These are phyloP conservation scores for Epizoanthus ramosus DNA, from an alignment of 92 coral and sea anemone species.

Conservation along the genomic window DNA sequence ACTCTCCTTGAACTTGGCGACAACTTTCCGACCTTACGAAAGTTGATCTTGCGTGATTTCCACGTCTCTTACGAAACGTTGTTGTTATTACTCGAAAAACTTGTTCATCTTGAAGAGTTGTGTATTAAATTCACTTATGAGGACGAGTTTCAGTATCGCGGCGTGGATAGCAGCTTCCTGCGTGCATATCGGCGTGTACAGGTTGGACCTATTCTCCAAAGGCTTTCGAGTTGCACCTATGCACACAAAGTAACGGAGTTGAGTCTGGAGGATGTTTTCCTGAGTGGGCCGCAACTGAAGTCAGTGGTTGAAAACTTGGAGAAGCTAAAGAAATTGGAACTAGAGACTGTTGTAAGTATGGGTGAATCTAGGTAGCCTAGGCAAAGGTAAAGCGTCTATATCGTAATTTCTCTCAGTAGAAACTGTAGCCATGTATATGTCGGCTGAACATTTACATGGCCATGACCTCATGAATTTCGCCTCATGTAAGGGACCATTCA, in stretches of 20 bases:
- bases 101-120: conserved; percentile 50
- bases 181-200: conserved; percentile 54
- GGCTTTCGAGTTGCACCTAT: conserved; percentile 47
- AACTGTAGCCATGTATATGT: too few relatives aligned
- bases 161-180: conserved; percentile 55
- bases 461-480: too few relatives aligned
- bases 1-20: conserved; percentile 60
- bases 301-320: conserved; percentile 56
- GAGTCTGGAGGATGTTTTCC: conserved; percentile 58
- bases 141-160: conserved; percentile 57
- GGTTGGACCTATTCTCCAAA: conserved; percentile 51
- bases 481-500: too few relatives aligned
- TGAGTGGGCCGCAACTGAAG: conserved; percentile 50
- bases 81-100: conserved; percentile 42
- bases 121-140: conserved; percentile 52
- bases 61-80: conserved; percentile 46
- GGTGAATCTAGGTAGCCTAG: background rate
- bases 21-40: conserved; percentile 49
- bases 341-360: conserved; percentile 64
- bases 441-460: too few relatives aligned
- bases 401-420: too few relatives aligned
- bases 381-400: too few relatives aligned
- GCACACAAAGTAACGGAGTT: conserved; percentile 48
- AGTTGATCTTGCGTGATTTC: conserved; percentile 53
- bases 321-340: conserved; percentile 51